Percentiles rank a stretch among this genome's conserved stretches.
phyloP scores from a whole-genome alignment of 2,888 invertebrate genomes.

The Parasteatoda lunata region DNA sequence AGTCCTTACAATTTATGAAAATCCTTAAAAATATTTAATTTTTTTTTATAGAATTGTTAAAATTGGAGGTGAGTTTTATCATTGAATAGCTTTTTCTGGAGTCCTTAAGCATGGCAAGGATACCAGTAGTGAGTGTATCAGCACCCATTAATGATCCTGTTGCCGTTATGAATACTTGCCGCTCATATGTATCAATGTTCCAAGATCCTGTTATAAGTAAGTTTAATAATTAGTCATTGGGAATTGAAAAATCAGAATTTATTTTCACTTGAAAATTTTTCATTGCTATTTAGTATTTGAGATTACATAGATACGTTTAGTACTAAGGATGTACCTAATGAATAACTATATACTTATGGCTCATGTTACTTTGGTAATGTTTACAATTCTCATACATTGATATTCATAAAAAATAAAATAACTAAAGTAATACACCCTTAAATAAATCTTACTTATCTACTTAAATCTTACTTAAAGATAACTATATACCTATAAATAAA shows the following conservation, averaged over 20 bases:
- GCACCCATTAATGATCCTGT: slow-evolving; percentile 74
- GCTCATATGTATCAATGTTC: slow-evolving; percentile 90
- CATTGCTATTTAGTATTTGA: neutral
- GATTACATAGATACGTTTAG: neutral
- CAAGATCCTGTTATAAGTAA: slow-evolving; percentile 86
- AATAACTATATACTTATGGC: neutral
- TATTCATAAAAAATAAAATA: too few relatives aligned
- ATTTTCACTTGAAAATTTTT: neutral
- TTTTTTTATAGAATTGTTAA: too few relatives aligned
- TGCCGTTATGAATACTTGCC: slow-evolving; percentile 76
- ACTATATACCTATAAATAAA: too few relatives aligned
- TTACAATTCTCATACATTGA: neutral
- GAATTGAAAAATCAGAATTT: neutral
- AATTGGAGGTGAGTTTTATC: too few relatives aligned
- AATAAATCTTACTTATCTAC: too few relatives aligned
- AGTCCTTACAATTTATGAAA: too few relatives aligned
- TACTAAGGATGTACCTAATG: neutral
- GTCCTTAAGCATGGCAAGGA: neutral
- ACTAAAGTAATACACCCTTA: too few relatives aligned
- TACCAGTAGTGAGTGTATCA: slow-evolving; percentile 70
- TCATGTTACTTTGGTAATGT: neutral
- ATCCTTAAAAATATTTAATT: too few relatives aligned
- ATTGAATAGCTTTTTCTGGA: neutral
- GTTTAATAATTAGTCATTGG: slow-evolving; percentile 19
- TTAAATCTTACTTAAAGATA: too few relatives aligned